Conservation (phyloP, 2,888 invertebrate genomes). For the Thelaira solivaga region DNA sequence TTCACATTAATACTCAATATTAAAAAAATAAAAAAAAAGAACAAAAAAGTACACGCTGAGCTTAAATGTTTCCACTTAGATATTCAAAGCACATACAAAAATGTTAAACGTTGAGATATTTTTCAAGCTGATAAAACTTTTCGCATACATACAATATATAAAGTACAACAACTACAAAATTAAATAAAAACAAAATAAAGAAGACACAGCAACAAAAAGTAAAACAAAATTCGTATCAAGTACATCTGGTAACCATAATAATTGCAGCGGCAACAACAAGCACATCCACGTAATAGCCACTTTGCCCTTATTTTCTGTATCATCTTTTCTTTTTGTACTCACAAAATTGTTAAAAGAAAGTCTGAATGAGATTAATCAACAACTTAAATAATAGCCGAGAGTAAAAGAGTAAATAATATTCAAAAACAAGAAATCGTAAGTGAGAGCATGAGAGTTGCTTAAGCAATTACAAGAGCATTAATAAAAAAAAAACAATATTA, state of each 20-base stretch:
- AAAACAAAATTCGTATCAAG: constrained; percentile 10
- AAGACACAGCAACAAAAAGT: constrained; percentile 6
- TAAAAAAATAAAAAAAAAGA: neutral
- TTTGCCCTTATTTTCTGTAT: constrained; percentile 46
- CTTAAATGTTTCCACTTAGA: constrained; percentile 43
- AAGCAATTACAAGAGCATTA: neutral
- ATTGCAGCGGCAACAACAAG: constrained; percentile 40
- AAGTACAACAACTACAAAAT: constrained; percentile 2
- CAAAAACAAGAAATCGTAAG: constrained; percentile 1
- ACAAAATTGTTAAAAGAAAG: neutral
- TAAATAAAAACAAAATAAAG: constrained; percentile 15
- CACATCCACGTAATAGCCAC: constrained; percentile 32
- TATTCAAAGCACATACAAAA: constrained; percentile 58
- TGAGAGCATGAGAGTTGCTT: constrained; percentile 17
- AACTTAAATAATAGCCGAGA: constrained; percentile 27
- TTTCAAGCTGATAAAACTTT: constrained; percentile 30
- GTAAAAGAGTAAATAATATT: constrained; percentile 21
- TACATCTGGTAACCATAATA: constrained; percentile 60
- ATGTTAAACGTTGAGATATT: constrained; percentile 55
- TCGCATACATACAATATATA: constrained; percentile 18
- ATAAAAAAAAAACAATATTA: neutral
- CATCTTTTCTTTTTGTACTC: neutral
- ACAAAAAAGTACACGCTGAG: constrained; percentile 11
- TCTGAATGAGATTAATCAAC: constrained; percentile 25
- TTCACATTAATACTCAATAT: neutral